Percentiles rank a stretch among this genome's conserved stretches.
These are phyloP conservation scores for Oryzias sinensis DNA, from an alignment of 2,797 vertebrate genomes.

Conservation along the genomic window DNA sequence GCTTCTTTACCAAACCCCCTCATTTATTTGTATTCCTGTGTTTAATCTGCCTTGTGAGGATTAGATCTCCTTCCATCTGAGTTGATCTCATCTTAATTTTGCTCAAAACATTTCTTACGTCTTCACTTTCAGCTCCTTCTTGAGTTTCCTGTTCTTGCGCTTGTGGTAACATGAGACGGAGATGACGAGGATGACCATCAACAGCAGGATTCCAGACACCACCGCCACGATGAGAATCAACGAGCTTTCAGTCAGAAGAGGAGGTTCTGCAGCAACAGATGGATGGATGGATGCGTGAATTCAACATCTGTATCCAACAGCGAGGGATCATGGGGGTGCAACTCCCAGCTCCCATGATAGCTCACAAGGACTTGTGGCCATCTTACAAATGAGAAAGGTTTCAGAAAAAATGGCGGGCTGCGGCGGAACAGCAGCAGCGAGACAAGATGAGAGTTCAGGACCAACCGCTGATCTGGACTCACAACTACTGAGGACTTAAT, in stretches of 20 bases:
- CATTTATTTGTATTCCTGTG: not conserved
- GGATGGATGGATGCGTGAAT: too few species aligned
- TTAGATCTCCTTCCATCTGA: slow-evolving; percentile 1
- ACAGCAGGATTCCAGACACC: slow-evolving; percentile 76
- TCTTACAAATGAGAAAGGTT: too few species aligned
- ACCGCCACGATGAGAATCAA: slow-evolving; percentile 81
- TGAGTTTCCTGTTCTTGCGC: slow-evolving; percentile 82
- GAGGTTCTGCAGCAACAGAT: not conserved
- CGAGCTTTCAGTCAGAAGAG: slow-evolving; percentile 35
- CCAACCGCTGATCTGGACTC: too few species aligned
- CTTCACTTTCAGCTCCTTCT: slow-evolving; percentile 76
- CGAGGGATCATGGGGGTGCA: too few species aligned
- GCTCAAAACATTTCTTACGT: slow-evolving; percentile 64
- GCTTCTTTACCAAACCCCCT: not conserved
- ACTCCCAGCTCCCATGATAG: too few species aligned
- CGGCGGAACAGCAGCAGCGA: too few species aligned
- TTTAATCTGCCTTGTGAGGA: slow-evolving; percentile 1
- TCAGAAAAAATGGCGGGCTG: too few species aligned
- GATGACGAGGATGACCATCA: slow-evolving; percentile 81
- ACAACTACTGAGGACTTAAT: too few species aligned
- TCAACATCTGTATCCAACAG: too few species aligned
- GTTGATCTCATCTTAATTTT: slow-evolving; percentile 31
- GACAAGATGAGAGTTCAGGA: too few species aligned
- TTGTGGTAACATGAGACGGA: slow-evolving; percentile 85
- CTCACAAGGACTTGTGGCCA: too few species aligned